Evolutionary conservation across 2,888 invertebrate genomes (phyloP).

Genomic region (Neria commutata): DNA sequence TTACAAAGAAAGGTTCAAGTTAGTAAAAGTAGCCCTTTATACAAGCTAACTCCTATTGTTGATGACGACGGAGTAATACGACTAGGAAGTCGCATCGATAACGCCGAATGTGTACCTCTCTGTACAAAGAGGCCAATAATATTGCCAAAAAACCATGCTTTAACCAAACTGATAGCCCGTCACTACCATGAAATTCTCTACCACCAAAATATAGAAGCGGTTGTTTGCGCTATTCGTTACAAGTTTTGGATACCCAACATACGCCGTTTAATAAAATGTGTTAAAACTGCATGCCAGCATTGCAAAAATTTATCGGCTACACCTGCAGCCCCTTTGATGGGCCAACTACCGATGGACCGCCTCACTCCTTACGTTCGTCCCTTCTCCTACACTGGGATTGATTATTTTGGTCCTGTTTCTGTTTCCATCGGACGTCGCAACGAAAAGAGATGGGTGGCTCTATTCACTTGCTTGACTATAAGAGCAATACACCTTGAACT

Average conservation of each 20-base stretch:
- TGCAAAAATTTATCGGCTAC: slow-evolving; percentile 9
- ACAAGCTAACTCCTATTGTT: not conserved
- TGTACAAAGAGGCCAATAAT: no score
- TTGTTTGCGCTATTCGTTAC: no score
- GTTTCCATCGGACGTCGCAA: slow-evolving; percentile 9
- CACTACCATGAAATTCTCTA: no score
- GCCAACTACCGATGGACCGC: slow-evolving; percentile 16
- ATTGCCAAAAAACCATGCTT: no score
- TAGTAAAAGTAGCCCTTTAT: not conserved
- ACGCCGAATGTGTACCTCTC: no score
- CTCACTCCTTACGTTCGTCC: slow-evolving; percentile 19
- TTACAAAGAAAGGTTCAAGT: no score
- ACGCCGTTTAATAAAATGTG: slow-evolving; percentile 5
- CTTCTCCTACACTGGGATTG: slow-evolving; percentile 32
- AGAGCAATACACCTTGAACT: slow-evolving; percentile 27
- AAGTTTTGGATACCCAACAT: slow-evolving; percentile 27
- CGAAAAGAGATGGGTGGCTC: slow-evolving; percentile 24
- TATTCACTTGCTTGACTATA: slow-evolving; percentile 31
- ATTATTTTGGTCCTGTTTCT: slow-evolving; percentile 29
- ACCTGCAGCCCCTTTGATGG: slow-evolving; percentile 27
- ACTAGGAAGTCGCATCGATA: not conserved
- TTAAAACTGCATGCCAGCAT: slow-evolving; percentile 9
- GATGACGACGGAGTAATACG: not conserved
- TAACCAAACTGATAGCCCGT: no score
- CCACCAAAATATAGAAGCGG: no score